phyloP scores from a whole-genome alignment of 2,113 vertebrate species.

The Choloepus hoffmanni region DNA sequence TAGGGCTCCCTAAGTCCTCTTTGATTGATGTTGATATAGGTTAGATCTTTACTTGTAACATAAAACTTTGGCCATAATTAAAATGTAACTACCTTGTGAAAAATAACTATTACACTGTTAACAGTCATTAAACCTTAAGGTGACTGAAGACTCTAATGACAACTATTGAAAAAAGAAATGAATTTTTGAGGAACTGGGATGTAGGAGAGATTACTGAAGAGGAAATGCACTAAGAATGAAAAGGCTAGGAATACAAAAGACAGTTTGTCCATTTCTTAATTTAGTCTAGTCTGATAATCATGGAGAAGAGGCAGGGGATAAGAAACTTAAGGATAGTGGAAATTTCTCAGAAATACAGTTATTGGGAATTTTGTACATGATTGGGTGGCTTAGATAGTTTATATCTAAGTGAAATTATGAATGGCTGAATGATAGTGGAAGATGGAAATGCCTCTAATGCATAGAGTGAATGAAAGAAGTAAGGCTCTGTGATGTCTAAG shows the following conservation, averaged over 20 bases:
- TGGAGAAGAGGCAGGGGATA: not conserved
- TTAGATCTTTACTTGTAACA: not conserved
- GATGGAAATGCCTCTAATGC: not conserved
- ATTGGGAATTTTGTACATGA: not conserved
- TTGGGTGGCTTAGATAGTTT: not conserved
- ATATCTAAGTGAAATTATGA: not conserved
- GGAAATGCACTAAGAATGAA: not conserved
- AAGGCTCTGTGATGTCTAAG: not conserved
- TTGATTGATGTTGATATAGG: slow-evolving; percentile 5
- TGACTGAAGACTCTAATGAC: not conserved
- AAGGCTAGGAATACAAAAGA: not conserved
- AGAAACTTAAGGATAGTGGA: not conserved
- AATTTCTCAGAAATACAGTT: not conserved
- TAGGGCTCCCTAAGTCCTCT: not conserved
- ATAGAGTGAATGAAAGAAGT: not conserved
- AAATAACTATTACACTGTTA: not conserved
- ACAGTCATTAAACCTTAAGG: not conserved
- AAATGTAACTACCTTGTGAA: not conserved
- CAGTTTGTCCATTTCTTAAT: not conserved
- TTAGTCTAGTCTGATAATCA: not conserved
- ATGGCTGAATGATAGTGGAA: not conserved
- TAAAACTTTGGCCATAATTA: not conserved
- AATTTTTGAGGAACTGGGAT: not conserved
- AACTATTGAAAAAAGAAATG: not conserved
- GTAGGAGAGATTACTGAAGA: not conserved